A percentile compares a stretch with the other conserved stretches of the same genome.
Evolutionary conservation across 2,888 invertebrate genomes (phyloP).

Genomic region (Sisyra nigra): DNA sequence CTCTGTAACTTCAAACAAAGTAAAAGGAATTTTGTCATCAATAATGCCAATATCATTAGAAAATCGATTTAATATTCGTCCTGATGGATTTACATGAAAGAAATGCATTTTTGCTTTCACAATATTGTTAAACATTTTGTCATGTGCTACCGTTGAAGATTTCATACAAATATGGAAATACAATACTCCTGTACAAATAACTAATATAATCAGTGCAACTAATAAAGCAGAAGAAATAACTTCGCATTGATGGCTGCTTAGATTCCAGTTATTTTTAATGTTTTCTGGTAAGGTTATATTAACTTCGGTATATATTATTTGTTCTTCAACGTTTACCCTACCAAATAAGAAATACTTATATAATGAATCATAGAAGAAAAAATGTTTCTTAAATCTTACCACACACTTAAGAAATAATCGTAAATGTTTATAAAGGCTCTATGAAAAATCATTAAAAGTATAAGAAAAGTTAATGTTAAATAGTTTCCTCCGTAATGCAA

Average conservation of each 20-base stretch:
- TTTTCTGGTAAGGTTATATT: no score
- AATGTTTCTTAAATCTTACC: conserved; percentile 12
- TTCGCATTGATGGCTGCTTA: conserved; percentile 16
- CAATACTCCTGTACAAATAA: conserved; percentile 23
- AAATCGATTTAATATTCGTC: conserved; percentile 63
- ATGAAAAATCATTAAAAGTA: no score
- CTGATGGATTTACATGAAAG: conserved; percentile 72
- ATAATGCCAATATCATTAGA: conserved; percentile 71
- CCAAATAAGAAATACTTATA: no score
- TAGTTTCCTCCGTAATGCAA: no score
- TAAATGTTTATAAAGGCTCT: no score
- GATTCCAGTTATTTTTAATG: no score
- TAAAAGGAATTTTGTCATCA: conserved; percentile 55
- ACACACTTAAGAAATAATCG: background rate
- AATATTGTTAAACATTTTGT: conserved; percentile 39
- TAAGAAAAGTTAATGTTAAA: no score
- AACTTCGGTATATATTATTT: no score
- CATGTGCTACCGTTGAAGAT: conserved; percentile 40
- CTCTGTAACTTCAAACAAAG: conserved; percentile 43
- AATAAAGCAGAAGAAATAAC: conserved; percentile 24
- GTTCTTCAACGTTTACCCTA: no score
- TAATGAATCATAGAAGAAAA: no score
- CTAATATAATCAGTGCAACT: conserved; percentile 21
- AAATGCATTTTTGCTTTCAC: conserved; percentile 44
- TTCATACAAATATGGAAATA: conserved; percentile 36